Percentiles rank a stretch among this genome's conserved stretches.
Conservation (phyloP, 2,797 vertebrate genomes). For the Salmo trutta region DNA sequence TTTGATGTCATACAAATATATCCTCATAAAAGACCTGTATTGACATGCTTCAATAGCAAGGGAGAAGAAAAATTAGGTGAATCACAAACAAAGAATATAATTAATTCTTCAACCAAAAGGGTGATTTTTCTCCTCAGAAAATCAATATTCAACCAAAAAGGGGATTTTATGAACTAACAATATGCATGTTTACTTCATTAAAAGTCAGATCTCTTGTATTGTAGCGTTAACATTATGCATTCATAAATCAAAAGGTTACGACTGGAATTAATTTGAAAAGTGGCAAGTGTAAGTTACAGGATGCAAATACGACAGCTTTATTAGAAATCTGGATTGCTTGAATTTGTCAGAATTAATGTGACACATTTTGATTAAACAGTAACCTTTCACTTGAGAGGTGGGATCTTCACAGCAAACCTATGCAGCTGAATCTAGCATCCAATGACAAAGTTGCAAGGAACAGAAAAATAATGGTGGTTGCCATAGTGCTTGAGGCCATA, state of each 20-base stretch:
- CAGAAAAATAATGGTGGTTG: constrained; percentile 1
- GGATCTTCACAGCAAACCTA: constrained; percentile 25
- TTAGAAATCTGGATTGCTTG: constrained; percentile 51
- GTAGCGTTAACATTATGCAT: constrained; percentile 19
- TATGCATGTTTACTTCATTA: neutral
- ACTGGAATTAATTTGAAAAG: constrained; percentile 48
- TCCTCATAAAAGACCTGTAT: neutral
- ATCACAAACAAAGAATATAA: neutral
- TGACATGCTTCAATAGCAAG: neutral
- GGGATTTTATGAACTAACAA: neutral
- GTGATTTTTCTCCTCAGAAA: neutral
- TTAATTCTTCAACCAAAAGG: too few species aligned
- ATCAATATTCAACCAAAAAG: neutral
- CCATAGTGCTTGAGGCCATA: neutral
- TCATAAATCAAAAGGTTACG: constrained; percentile 49
- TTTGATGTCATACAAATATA: neutral
- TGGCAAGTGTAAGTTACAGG: constrained; percentile 38
- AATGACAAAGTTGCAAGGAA: constrained; percentile 10
- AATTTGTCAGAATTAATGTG: constrained; percentile 57
- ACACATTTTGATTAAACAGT: constrained; percentile 40
- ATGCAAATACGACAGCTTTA: constrained; percentile 53
- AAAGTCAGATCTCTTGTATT: neutral
- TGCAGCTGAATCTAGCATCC: constrained; percentile 19
- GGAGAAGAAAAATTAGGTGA: neutral
- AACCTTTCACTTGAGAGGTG: constrained; percentile 20